These are phyloP conservation scores for Palythoa grandis DNA, from an alignment of 92 coral and sea anemone genomes.

Conservation along the genomic window DNA sequence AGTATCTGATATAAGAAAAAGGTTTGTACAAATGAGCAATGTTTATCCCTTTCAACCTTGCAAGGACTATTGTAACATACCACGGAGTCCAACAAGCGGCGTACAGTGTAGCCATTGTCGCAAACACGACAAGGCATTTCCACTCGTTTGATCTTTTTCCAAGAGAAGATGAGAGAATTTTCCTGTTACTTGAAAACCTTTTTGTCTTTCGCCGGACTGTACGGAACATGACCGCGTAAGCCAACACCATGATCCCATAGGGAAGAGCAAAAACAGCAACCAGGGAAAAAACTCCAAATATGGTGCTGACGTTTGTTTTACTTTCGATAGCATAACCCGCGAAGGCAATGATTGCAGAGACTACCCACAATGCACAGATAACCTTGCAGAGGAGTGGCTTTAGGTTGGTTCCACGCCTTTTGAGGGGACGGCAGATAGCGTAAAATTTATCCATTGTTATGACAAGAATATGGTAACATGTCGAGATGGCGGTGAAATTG, in stretches of 20 bases:
- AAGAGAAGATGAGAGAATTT: neutral
- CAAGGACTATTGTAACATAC: slow-evolving; percentile 31
- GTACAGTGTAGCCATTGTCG: slow-evolving; percentile 54
- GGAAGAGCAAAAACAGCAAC: slow-evolving; percentile 45
- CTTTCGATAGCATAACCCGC: slow-evolving; percentile 11
- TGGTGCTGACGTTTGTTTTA: neutral
- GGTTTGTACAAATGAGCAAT: neutral
- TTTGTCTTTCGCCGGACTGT: slow-evolving; percentile 37
- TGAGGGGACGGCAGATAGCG: slow-evolving; percentile 49
- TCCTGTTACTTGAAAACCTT: neutral
- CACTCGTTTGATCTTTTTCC: neutral
- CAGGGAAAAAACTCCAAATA: slow-evolving; percentile 28
- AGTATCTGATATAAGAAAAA: slow-evolving; percentile 44
- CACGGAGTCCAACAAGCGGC: slow-evolving; percentile 62
- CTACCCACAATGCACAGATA: slow-evolving; percentile 25
- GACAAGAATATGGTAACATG: slow-evolving; percentile 48
- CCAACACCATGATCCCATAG: slow-evolving; percentile 52
- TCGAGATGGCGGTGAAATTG: slow-evolving; percentile 38
- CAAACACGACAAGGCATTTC: slow-evolving; percentile 54
- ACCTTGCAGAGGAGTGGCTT: slow-evolving; percentile 16
- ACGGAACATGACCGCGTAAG: slow-evolving; percentile 49
- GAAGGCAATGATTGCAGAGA: slow-evolving; percentile 48
- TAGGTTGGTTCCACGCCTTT: slow-evolving; percentile 14
- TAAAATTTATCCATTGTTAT: slow-evolving; percentile 50
- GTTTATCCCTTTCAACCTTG: neutral